These are phyloP conservation scores for Hypena proboscidalis DNA, from an alignment of 2,888 invertebrate genomes.

Conservation along the genomic window DNA sequence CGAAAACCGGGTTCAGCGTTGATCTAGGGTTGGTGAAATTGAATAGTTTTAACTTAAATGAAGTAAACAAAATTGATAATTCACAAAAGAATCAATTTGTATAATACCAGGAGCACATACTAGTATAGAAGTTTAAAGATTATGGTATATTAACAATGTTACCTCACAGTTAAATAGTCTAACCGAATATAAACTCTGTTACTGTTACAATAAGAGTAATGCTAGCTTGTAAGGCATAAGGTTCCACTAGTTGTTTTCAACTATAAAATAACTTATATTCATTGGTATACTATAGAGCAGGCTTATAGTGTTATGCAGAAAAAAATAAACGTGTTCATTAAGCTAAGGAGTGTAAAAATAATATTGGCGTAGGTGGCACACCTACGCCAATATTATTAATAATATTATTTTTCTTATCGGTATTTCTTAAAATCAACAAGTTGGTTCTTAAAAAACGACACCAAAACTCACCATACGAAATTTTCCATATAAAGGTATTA, in stretches of 20 bases:
- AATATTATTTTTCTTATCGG: too few species aligned
- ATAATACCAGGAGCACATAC: slow-evolving; percentile 31
- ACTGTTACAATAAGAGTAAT: slow-evolving; percentile 15
- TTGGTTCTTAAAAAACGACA: too few species aligned
- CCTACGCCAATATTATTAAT: too few species aligned
- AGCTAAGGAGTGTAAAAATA: neutral
- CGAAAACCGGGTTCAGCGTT: too few species aligned
- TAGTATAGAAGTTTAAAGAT: slow-evolving; percentile 4
- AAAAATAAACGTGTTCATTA: slow-evolving; percentile 6
- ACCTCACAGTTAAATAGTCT: slow-evolving; percentile 9
- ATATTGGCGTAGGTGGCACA: too few species aligned
- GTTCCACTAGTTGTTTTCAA: slow-evolving; percentile 4
- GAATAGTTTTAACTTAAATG: too few species aligned
- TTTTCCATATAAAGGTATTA: too few species aligned
- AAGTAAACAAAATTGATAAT: neutral
- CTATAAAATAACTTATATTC: slow-evolving; percentile 13
- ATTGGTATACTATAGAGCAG: slow-evolving; percentile 22
- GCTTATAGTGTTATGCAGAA: slow-evolving; percentile 12
- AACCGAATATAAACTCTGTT: slow-evolving; percentile 25
- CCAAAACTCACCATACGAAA: too few species aligned
- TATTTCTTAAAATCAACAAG: too few species aligned
- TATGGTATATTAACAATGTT: slow-evolving; percentile 15
- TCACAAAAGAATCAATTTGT: too few species aligned
- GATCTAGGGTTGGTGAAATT: too few species aligned
- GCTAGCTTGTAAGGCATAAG: slow-evolving; percentile 9